Conservation (phyloP, 2,113 vertebrate species). For the Dipodomys stephensi region DNA sequence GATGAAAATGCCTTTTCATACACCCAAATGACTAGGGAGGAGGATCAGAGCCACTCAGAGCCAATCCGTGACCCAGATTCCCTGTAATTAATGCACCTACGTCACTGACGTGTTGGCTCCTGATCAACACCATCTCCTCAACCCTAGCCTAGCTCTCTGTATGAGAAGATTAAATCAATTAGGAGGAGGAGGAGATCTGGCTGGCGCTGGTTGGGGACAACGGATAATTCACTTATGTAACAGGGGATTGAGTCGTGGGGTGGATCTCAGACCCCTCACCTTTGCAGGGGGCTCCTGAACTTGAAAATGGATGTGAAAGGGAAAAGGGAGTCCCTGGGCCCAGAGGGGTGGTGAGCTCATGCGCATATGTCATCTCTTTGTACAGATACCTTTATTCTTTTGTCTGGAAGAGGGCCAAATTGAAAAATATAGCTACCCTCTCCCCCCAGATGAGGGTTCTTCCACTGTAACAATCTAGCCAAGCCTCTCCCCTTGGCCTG, state of each 20-base stretch:
- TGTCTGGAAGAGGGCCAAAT: neutral
- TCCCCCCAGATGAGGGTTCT: neutral
- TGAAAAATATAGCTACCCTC: slow-evolving; percentile 28
- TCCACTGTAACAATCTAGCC: slow-evolving; percentile 37
- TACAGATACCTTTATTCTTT: slow-evolving; percentile 13
- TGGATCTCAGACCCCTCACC: neutral
- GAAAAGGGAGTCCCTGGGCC: neutral
- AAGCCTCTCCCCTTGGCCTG: slow-evolving; percentile 42
- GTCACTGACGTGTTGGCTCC: slow-evolving; percentile 70
- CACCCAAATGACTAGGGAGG: slow-evolving; percentile 26
- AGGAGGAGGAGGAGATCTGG: slow-evolving; percentile 76
- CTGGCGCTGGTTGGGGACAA: slow-evolving; percentile 74
- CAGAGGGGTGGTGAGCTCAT: neutral
- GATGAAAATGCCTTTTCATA: slow-evolving; percentile 55
- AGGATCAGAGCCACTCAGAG: slow-evolving; percentile 53
- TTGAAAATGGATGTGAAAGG: neutral
- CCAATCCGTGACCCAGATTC: slow-evolving; percentile 80
- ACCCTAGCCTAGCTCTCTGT: slow-evolving; percentile 68
- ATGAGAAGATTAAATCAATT: slow-evolving; percentile 85
- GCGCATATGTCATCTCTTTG: neutral
- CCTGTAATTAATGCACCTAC: slow-evolving; percentile 75
- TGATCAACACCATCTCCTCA: slow-evolving; percentile 75
- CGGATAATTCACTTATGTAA: slow-evolving; percentile 82
- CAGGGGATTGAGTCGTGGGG: slow-evolving; percentile 66
- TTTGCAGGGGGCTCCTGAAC: slow-evolving; percentile 2